These are phyloP conservation scores for Malurus cyaneus DNA, from an alignment of 2,113 vertebrate genomes.

Conservation along the genomic window DNA sequence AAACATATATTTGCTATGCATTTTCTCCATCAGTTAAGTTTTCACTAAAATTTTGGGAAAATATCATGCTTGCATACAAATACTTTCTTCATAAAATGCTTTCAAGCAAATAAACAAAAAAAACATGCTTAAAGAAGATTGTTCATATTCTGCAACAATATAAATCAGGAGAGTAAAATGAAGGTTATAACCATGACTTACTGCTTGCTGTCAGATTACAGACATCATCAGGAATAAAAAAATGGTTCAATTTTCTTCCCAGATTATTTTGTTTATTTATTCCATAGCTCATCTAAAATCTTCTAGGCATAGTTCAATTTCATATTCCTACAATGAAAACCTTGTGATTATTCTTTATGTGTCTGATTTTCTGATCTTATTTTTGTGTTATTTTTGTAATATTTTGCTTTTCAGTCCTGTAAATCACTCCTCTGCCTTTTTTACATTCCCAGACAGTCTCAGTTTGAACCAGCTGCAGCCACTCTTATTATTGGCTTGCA, in stretches of 20 bases:
- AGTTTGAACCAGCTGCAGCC: background rate
- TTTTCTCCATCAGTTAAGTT: background rate
- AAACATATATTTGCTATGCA: background rate
- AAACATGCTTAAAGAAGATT: background rate
- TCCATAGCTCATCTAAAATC: background rate
- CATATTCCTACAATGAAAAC: background rate
- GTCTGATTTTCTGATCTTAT: background rate
- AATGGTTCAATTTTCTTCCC: background rate
- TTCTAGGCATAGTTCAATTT: background rate
- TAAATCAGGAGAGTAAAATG: background rate
- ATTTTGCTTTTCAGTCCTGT: background rate
- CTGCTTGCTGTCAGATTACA: background rate
- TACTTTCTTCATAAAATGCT: background rate
- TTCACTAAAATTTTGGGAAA: background rate
- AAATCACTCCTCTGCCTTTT: background rate
- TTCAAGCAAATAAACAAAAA: background rate
- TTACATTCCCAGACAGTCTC: background rate
- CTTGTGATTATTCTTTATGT: background rate
- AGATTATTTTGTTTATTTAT: constrained; percentile 5
- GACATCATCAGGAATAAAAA: background rate
- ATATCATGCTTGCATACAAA: background rate
- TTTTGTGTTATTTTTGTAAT: background rate
- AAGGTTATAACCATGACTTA: background rate
- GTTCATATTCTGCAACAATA: background rate
- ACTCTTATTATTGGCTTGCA: background rate